These are phyloP conservation scores for Dasyprocta punctata DNA, from an alignment of 2,113 vertebrate genomes.

Conservation along the genomic window DNA sequence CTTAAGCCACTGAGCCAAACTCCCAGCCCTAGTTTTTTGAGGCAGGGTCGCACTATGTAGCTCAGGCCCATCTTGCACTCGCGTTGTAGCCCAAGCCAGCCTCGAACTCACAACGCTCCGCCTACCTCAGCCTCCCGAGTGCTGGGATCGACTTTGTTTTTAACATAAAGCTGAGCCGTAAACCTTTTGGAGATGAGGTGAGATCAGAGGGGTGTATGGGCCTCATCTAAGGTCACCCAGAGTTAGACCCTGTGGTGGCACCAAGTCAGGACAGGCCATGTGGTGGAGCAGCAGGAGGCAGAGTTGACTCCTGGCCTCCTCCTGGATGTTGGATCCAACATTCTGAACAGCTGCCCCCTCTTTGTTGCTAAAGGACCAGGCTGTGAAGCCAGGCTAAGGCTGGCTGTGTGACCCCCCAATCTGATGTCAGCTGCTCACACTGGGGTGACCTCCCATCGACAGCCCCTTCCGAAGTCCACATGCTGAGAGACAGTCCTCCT, in stretches of 20 bases:
- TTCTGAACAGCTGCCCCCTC: neutral
- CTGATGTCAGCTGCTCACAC: neutral
- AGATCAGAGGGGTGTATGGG: neutral
- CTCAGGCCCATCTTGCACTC: no score
- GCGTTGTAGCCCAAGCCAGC: neutral
- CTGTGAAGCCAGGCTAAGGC: neutral
- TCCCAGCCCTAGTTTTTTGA: no score
- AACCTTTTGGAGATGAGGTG: neutral
- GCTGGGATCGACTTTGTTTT: neutral
- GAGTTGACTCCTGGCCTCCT: neutral
- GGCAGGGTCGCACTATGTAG: no score
- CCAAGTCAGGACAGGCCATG: neutral
- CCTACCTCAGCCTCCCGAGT: neutral
- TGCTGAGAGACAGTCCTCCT: neutral
- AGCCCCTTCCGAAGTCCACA: neutral
- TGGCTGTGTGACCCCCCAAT: neutral
- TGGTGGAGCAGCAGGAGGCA: neutral
- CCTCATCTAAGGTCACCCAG: neutral
- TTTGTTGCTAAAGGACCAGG: neutral
- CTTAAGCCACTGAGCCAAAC: no score
- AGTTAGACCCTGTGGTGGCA: neutral
- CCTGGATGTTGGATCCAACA: neutral
- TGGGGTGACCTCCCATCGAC: neutral
- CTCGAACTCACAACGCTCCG: neutral
- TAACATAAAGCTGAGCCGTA: neutral